phyloP scores from a whole-genome alignment of 1,140 invertebrate genomes.

The Helicorthomorpha holstii region DNA sequence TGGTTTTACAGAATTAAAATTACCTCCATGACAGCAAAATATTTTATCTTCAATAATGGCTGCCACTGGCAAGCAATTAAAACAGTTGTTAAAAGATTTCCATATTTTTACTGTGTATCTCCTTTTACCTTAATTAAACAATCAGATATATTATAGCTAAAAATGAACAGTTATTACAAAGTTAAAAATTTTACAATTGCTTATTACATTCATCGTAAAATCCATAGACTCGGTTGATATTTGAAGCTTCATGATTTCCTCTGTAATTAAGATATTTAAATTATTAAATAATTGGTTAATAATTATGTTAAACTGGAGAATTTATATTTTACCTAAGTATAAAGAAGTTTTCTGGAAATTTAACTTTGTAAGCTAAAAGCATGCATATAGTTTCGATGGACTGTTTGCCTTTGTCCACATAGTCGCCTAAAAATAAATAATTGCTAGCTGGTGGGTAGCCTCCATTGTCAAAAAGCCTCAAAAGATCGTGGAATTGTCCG shows the following conservation, averaged over 20 bases:
- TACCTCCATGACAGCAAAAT: conserved; percentile 31
- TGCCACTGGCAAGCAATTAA: conserved; percentile 34
- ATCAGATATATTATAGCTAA: background rate
- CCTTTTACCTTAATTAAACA: background rate
- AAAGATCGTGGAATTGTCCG: conserved; percentile 38
- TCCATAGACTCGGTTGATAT: conserved; percentile 42
- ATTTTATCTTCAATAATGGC: conserved; percentile 25
- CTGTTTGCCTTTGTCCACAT: conserved; percentile 34
- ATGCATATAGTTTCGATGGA: conserved; percentile 43
- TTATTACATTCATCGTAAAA: background rate
- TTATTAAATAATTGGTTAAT: conserved; percentile 42
- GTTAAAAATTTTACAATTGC: background rate
- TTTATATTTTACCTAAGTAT: conserved; percentile 44
- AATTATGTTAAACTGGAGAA: conserved; percentile 44
- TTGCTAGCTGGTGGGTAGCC: conserved; percentile 30
- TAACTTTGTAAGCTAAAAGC: conserved; percentile 44
- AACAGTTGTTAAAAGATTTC: conserved; percentile 46
- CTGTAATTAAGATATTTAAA: conserved; percentile 43
- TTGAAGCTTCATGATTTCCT: conserved; percentile 47
- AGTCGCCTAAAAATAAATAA: conserved; percentile 31
- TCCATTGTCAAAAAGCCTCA: conserved; percentile 29
- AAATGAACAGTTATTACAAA: background rate
- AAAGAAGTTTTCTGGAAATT: conserved; percentile 47
- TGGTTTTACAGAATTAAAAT: background rate
- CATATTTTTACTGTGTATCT: conserved; percentile 24